phyloP scores from a whole-genome alignment of 2,888 invertebrate genomes.

The Trissolcus brochymenae region DNA sequence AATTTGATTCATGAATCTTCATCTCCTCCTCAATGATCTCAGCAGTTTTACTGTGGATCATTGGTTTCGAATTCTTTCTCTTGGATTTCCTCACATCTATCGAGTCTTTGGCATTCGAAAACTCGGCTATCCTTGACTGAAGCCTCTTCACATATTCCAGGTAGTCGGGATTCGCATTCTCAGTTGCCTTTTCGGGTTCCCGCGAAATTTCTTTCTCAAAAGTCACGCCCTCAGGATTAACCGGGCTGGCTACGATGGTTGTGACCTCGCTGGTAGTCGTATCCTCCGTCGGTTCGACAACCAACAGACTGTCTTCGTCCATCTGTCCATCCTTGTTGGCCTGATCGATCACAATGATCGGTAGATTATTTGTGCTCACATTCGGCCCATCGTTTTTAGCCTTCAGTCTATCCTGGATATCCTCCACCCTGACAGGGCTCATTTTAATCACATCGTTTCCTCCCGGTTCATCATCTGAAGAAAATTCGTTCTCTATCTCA shows the following conservation, averaged over 20 bases:
- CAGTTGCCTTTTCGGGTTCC: slow-evolving; percentile 51
- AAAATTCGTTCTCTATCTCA: slow-evolving; percentile 69
- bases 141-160: slow-evolving; percentile 82
- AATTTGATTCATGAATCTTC: slow-evolving; percentile 66
- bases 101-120: slow-evolving; percentile 83
- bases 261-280: slow-evolving; percentile 78
- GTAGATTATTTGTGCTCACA: neutral
- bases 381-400: slow-evolving; percentile 40
- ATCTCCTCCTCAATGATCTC: slow-evolving; percentile 78
- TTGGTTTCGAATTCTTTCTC: slow-evolving; percentile 77
- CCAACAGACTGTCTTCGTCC: slow-evolving; percentile 81
- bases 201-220: slow-evolving; percentile 6
- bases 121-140: slow-evolving; percentile 83
- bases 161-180: slow-evolving; percentile 75
- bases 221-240: slow-evolving; percentile 59
- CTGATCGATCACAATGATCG: slow-evolving; percentile 26
- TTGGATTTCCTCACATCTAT: slow-evolving; percentile 81
- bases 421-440: slow-evolving; percentile 71
- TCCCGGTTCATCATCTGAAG: slow-evolving; percentile 66
- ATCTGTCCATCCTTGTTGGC: slow-evolving; percentile 58
- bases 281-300: slow-evolving; percentile 80
- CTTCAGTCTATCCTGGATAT: slow-evolving; percentile 67
- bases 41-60: slow-evolving; percentile 76
- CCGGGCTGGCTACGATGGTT: slow-evolving; percentile 79
- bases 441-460: slow-evolving; percentile 71